Conservation (phyloP, 2,888 invertebrate genomes). For the Vannuccia rotundouncinata region DNA sequence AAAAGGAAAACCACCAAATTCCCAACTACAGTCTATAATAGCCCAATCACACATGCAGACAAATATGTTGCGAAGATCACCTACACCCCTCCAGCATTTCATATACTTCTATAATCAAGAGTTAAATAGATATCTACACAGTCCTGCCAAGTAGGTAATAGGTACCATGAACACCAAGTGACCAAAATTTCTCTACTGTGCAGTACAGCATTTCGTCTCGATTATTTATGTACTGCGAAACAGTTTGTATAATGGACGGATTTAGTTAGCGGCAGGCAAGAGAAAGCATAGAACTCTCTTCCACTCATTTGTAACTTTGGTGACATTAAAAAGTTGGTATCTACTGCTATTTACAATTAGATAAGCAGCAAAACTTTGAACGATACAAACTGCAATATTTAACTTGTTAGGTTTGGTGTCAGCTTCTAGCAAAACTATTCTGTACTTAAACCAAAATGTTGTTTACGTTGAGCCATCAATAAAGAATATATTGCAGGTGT, state of each 20-base stretch:
- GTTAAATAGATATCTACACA: not conserved
- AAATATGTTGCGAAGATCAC: too few relatives aligned
- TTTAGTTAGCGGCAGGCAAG: not conserved
- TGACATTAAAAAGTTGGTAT: not conserved
- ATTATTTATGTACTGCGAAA: too few relatives aligned
- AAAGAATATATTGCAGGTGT: not conserved
- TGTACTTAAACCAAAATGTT: not conserved
- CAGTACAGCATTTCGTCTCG: too few relatives aligned
- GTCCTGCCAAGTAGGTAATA: constrained; percentile 7
- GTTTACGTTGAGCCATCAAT: not conserved
- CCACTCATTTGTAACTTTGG: not conserved
- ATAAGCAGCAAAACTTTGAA: not conserved
- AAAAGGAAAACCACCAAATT: not conserved
- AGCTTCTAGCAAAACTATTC: not conserved
- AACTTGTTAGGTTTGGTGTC: not conserved
- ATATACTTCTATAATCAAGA: not conserved
- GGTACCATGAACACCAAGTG: not conserved
- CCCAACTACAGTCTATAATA: not conserved
- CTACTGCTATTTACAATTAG: not conserved
- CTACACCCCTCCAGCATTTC: not conserved
- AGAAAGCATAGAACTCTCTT: not conserved
- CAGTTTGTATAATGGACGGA: not conserved
- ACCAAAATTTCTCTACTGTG: too few relatives aligned
- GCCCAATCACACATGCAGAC: not conserved
- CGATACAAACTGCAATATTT: not conserved